A percentile compares a stretch with the other conserved stretches of the same genome.
Evolutionary conservation across 2,113 vertebrate genomes (phyloP).

Genomic region (Maccullochella peelii): DNA sequence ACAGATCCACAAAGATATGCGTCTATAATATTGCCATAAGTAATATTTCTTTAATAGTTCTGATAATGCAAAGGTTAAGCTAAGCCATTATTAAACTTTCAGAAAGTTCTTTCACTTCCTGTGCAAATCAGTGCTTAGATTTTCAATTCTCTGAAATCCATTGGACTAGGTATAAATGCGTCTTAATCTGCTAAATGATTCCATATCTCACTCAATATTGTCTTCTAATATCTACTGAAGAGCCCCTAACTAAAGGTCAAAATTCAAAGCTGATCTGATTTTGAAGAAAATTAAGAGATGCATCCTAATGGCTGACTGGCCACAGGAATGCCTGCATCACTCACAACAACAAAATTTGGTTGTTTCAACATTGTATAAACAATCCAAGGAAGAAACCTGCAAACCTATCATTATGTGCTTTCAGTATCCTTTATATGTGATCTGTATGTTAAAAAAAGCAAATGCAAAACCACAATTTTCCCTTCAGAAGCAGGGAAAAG

Average conservation of each 20-base stretch:
- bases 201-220: not conserved
- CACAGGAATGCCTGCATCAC: not conserved
- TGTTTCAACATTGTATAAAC: not conserved
- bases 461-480: conserved; percentile 37
- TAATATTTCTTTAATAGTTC: not conserved
- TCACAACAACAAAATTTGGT: not conserved
- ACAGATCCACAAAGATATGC: not conserved
- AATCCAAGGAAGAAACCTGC: not conserved
- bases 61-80: not conserved
- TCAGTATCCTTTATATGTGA: not conserved
- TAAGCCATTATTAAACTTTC: not conserved
- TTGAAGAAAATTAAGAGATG: not conserved
- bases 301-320: not conserved
- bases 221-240: not conserved
- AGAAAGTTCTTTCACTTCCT: not conserved
- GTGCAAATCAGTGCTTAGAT: not conserved
- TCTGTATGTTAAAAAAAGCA: conserved; percentile 25
- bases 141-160: not conserved
- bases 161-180: not conserved
- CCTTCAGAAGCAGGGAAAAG: not conserved
- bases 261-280: not conserved
- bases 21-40: not conserved
- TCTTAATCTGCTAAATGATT: not conserved
- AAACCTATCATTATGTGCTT: not conserved
- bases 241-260: conserved; percentile 6